Percentiles rank a stretch among this genome's conserved stretches.
phyloP scores from a whole-genome alignment of 2,888 invertebrate genomes.

The Drosophila percnosoma region DNA sequence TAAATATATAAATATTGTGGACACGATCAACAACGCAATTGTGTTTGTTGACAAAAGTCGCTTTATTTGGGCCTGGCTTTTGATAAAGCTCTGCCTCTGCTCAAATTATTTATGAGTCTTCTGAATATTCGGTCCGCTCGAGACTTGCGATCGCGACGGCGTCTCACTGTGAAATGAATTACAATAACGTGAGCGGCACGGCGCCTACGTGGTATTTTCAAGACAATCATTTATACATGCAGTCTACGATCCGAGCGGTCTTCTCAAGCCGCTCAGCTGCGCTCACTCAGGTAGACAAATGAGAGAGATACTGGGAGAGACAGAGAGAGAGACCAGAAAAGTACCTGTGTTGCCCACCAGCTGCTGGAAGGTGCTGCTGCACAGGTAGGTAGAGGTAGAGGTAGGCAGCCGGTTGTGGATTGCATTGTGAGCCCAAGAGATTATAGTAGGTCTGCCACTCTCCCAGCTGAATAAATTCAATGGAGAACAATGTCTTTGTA shows the following conservation, averaged over 20 bases:
- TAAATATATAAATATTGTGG: constrained; percentile 6
- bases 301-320: not conserved
- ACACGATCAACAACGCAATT: constrained; percentile 19
- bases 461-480: constrained; percentile 14
- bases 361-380: constrained; percentile 33
- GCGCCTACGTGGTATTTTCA: constrained; percentile 64
- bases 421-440: constrained; percentile 21
- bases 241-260: constrained; percentile 20
- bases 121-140: constrained; percentile 46
- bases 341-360: constrained; percentile 60
- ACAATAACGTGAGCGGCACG: constrained; percentile 51
- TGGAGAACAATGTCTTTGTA: constrained; percentile 31
- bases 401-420: constrained; percentile 42
- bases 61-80: constrained; percentile 25
- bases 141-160: constrained; percentile 77
- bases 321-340: constrained; percentile 1
- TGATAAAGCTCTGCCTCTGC: constrained; percentile 15
- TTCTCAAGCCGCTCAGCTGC: constrained; percentile 35
- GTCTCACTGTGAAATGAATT: constrained; percentile 78
- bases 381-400: constrained; percentile 29
- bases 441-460: constrained; percentile 4
- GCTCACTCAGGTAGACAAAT: constrained; percentile 26
- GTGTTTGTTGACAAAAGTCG: constrained; percentile 28
- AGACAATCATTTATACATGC: not conserved
- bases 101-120: constrained; percentile 19